A percentile compares a stretch with the other conserved stretches of the same genome.
Evolutionary conservation across 2,888 invertebrate genomes (phyloP).

Genomic region (Drosophila yooni): DNA sequence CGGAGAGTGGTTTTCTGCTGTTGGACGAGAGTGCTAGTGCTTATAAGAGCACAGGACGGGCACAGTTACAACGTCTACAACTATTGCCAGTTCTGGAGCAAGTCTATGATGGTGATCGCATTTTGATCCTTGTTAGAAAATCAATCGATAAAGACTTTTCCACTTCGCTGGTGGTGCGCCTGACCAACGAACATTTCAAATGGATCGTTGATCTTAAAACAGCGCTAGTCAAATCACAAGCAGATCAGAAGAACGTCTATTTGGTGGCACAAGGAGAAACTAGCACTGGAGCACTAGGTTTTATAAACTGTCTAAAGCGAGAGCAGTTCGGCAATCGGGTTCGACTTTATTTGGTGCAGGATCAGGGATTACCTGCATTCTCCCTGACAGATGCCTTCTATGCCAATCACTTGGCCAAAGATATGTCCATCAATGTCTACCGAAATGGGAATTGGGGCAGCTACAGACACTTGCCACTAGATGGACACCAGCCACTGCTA

Average conservation of each 20-base stretch:
- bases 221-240: constrained; percentile 88
- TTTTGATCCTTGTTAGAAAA: constrained; percentile 88
- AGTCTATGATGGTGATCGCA: constrained; percentile 87
- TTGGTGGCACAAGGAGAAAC: constrained; percentile 89
- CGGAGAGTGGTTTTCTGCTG: constrained; percentile 90
- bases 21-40: constrained; percentile 88
- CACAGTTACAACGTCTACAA: constrained; percentile 83
- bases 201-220: constrained; percentile 94
- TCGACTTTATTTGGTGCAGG: constrained; percentile 90
- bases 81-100: constrained; percentile 88
- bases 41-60: constrained; percentile 84
- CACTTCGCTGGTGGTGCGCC: constrained; percentile 87
- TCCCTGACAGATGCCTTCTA: constrained; percentile 87
- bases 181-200: constrained; percentile 89
- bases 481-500: constrained; percentile 84
- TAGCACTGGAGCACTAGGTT: constrained; percentile 92
- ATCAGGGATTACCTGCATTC: constrained; percentile 87
- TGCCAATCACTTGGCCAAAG: constrained; percentile 88
- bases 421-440: constrained; percentile 94
- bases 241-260: constrained; percentile 87
- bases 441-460: constrained; percentile 94
- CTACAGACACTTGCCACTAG: constrained; percentile 91
- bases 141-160: neutral
- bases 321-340: constrained; percentile 93
- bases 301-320: constrained; percentile 94